phyloP scores from a whole-genome alignment of 2,797 vertebrate species.

The Euphonia xanthogaster region DNA sequence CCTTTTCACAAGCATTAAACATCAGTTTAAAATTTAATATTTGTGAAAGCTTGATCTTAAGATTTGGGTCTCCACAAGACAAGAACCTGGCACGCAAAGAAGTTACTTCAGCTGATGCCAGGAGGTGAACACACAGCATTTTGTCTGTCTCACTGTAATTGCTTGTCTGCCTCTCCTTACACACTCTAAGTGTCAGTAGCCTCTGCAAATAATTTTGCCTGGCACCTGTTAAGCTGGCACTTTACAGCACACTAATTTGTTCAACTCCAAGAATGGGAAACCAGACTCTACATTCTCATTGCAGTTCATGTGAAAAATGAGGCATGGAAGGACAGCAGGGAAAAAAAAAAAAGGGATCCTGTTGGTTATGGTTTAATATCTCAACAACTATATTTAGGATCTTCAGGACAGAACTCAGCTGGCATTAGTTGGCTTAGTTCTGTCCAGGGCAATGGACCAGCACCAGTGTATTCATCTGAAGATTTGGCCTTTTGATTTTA shows the following conservation, averaged over 20 bases:
- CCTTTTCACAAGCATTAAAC: conserved; percentile 8
- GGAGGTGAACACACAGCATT: neutral
- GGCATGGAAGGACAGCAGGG: neutral
- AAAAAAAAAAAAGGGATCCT: neutral
- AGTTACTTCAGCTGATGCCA: neutral
- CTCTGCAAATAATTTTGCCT: neutral
- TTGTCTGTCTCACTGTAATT: neutral
- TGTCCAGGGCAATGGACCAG: neutral
- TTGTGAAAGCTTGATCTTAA: conserved; percentile 13
- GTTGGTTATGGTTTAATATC: neutral
- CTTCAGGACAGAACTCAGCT: neutral
- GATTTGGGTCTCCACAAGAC: neutral
- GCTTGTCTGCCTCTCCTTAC: neutral
- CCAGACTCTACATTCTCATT: neutral
- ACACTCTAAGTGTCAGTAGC: fast-evolving
- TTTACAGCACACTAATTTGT: neutral
- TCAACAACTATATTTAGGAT: neutral
- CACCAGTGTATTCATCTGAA: neutral
- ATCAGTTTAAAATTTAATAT: conserved; percentile 1
- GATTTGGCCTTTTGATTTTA: neutral
- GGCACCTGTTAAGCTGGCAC: neutral
- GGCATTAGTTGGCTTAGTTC: neutral
- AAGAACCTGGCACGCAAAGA: neutral
- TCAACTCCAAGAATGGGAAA: neutral
- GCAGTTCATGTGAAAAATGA: neutral